These are phyloP conservation scores for Telmatochromis brachygnathus DNA, from an alignment of 2,113 vertebrate genomes.

Conservation along the genomic window DNA sequence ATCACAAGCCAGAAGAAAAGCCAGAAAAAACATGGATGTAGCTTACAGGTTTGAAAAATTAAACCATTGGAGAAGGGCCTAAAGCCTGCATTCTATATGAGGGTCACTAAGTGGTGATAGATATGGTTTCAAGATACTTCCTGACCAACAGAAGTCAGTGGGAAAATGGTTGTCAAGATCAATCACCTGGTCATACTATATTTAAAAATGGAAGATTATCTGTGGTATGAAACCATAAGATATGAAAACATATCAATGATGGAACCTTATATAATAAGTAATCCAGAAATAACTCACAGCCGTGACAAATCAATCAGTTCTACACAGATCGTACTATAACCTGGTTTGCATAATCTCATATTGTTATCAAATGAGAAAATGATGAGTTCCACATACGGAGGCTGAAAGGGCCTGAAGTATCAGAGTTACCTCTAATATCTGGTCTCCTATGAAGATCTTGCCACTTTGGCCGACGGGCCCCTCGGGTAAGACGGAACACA, in stretches of 20 bases:
- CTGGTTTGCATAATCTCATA: neutral
- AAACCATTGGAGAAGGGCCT: neutral
- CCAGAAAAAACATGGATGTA: neutral
- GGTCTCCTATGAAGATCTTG: slow-evolving; percentile 82
- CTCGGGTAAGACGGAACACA: slow-evolving; percentile 86
- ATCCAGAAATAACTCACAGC: neutral
- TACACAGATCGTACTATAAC: neutral
- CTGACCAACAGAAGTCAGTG: neutral
- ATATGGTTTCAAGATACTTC: neutral
- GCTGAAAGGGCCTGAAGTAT: neutral
- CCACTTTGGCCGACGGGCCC: slow-evolving; percentile 83
- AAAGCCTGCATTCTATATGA: neutral
- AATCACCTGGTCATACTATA: neutral
- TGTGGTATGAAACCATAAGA: neutral
- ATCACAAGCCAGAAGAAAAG: neutral
- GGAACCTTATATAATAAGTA: neutral
- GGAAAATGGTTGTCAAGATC: neutral
- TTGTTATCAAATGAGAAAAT: neutral
- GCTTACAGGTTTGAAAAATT: neutral
- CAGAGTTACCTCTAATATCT: slow-evolving; percentile 81
- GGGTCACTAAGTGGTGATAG: neutral
- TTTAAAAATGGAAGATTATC: neutral
- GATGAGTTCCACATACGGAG: neutral
- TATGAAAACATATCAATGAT: neutral
- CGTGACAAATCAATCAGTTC: neutral